Evolutionary conservation across 2,888 invertebrate genomes (phyloP), one percentile per base, ranked within the genome.

Genomic region (Lysandra coridon): DNA sequence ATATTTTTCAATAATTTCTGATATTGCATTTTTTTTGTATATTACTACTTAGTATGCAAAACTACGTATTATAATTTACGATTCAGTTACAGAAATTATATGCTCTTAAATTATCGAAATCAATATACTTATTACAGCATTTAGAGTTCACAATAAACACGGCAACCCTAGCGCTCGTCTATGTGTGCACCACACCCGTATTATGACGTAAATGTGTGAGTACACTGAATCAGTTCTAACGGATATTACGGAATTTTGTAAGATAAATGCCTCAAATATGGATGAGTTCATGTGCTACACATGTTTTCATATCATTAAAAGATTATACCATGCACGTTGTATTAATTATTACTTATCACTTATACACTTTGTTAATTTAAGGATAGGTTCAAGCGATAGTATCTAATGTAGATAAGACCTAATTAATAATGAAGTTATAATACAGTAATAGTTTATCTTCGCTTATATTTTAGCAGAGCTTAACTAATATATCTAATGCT

Each of bases 161-260:
- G 79, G 78, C 80, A 80, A 78, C 83, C 82, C 83, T 83, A 82
- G 40, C 69, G n/a, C 81, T 80, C 40, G 33, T 81, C 49, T 78
- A 80, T 81, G 81, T 83, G 84, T 83, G 83, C 80, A 81, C 78
- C 81, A 81, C 82, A 80, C 81, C 80, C 81, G 79, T 81, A 79
- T 77, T 79, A 79, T 78, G 80, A 79, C 75, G 79, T 75, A 80
- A 75, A 79, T 83, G 88, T 88, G 86, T 90, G 90, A 83, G 88
- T 87, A 88, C 86, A 89, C 90, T 89, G 88, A 90, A 91, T 92
- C 91, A 91, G 87, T 92, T 88, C 88, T 92, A 93, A 92, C 94
- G 94, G 94, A 94, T 92, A 92, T 94, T 92, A 93, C 92, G 89
- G 93, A 93, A 93, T 91, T 83, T 90, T 84, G 86, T 89, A 86